These are phyloP conservation scores for Uropetala carovei DNA, from an alignment of 2,888 invertebrate genomes.

Conservation along the genomic window DNA sequence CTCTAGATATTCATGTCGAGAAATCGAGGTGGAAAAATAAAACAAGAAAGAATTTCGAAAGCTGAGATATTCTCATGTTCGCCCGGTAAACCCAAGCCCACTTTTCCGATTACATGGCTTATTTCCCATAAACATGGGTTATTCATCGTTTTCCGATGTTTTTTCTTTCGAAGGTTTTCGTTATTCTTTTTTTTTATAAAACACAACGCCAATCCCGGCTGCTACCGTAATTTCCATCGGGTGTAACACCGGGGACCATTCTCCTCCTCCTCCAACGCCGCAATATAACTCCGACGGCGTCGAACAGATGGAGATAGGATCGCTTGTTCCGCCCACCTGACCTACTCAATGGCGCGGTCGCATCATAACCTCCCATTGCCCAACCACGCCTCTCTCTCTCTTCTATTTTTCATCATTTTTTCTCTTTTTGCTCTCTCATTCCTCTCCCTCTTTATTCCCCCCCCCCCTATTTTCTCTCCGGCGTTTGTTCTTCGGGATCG, in stretches of 20 bases:
- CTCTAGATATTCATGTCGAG: too few species aligned
- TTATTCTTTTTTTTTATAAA: not conserved
- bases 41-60: too few species aligned
- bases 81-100: not conserved
- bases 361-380: slow-evolving; percentile 32
- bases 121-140: not conserved
- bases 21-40: too few species aligned
- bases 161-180: not conserved
- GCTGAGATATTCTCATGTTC: not conserved
- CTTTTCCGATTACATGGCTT: not conserved
- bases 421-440: not conserved
- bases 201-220: not conserved
- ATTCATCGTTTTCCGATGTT: not conserved
- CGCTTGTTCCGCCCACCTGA: slow-evolving; percentile 55
- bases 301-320: slow-evolving; percentile 48
- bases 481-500: slow-evolving; percentile 2
- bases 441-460: not conserved
- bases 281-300: slow-evolving; percentile 17
- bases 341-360: slow-evolving; percentile 39
- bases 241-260: not conserved
- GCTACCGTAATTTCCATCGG: not conserved
- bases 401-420: not conserved
- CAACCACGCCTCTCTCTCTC: not conserved
- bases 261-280: not conserved
- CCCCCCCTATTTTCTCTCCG: not conserved